These are phyloP conservation scores for Anthrax anthrax DNA, from an alignment of 2,888 invertebrate genomes.

Conservation along the genomic window DNA sequence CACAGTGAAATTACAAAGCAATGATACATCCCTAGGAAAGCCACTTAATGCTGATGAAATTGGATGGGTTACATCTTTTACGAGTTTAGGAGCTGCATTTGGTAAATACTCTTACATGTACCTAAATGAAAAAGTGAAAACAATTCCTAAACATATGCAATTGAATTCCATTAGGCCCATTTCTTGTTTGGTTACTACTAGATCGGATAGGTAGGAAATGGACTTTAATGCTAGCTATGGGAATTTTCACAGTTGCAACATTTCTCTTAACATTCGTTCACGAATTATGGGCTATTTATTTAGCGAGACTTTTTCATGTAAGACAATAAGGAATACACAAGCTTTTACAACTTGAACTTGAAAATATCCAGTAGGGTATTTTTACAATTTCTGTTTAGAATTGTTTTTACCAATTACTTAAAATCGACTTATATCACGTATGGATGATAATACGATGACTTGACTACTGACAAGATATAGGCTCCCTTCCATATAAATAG, in stretches of 20 bases:
- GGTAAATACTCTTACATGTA: constrained; percentile 39
- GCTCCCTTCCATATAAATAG: no score
- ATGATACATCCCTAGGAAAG: background rate
- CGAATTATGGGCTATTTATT: background rate
- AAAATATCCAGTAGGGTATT: no score
- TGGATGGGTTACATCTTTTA: constrained; percentile 52
- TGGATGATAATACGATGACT: no score
- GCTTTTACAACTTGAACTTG: no score
- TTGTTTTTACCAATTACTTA: no score
- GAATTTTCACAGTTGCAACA: constrained; percentile 46
- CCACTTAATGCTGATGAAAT: constrained; percentile 34
- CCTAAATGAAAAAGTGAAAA: no score
- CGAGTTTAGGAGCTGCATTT: constrained; percentile 47
- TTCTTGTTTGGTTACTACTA: constrained; percentile 44
- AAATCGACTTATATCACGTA: no score
- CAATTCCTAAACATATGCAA: background rate
- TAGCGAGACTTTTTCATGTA: background rate
- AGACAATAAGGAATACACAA: background rate
- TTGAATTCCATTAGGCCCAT: constrained; percentile 36
- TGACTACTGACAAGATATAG: no score
- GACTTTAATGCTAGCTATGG: constrained; percentile 39
- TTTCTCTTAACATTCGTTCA: constrained; percentile 44
- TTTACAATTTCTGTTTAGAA: no score
- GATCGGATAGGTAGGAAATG: constrained; percentile 47
- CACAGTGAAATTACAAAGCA: background rate